A percentile compares a stretch with the other conserved stretches of the same genome.
Evolutionary conservation across 1,140 invertebrate genomes (phyloP).

Genomic region (Caenorhabditis inopinata): DNA sequence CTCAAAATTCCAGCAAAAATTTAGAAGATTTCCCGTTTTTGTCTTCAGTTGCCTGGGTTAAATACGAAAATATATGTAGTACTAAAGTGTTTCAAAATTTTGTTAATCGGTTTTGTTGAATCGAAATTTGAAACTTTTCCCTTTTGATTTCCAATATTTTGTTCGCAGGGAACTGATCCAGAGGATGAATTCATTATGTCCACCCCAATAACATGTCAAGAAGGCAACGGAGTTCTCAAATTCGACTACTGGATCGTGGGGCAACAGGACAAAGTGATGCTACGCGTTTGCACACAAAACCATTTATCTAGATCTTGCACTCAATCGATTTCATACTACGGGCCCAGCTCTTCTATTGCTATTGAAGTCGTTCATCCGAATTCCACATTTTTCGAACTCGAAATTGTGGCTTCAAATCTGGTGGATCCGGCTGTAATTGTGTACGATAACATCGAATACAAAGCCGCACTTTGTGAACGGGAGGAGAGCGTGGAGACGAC

Average conservation of each 20-base stretch:
- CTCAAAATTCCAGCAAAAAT: too few relatives aligned
- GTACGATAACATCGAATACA: conserved; percentile 42
- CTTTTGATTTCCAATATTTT: not conserved
- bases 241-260: conserved; percentile 43
- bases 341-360: not conserved
- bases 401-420: conserved; percentile 39
- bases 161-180: conserved; percentile 23
- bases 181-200: conserved; percentile 40
- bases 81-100: too few relatives aligned
- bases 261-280: not conserved
- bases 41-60: too few relatives aligned
- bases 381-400: conserved; percentile 41
- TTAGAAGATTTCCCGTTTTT: too few relatives aligned
- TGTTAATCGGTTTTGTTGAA: too few relatives aligned
- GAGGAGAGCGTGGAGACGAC: not conserved
- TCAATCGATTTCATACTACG: conserved; percentile 17
- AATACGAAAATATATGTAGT: too few relatives aligned
- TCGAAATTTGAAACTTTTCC: conserved; percentile 23
- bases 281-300: conserved; percentile 40
- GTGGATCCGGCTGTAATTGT: conserved; percentile 16
- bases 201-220: conserved; percentile 41
- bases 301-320: conserved; percentile 35
- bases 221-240: conserved; percentile 39
- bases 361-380: conserved; percentile 45
- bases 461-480: conserved; percentile 38